Evolutionary conservation across 2,797 vertebrate species (phyloP).

Genomic region (Dallia pectoralis): DNA sequence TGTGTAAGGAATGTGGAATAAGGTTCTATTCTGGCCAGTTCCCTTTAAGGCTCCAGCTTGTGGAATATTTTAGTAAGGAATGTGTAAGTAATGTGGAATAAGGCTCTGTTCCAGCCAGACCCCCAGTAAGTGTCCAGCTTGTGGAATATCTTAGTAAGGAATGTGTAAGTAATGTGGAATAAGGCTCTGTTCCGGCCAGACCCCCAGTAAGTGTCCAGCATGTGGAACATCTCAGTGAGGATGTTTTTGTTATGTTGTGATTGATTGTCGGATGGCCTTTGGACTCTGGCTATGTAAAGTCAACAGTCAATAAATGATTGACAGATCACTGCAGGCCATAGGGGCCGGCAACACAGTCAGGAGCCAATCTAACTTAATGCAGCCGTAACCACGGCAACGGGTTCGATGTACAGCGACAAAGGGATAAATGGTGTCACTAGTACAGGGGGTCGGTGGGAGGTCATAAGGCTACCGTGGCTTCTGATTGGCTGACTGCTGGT

Average conservation of each 20-base stretch:
- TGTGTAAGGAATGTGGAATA: no score
- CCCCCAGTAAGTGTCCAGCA: not conserved
- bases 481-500: not conserved
- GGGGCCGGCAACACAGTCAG: not conserved
- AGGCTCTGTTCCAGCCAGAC: not conserved
- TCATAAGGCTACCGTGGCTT: not conserved
- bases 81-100: not conserved
- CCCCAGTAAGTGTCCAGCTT: not conserved
- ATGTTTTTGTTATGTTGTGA: conserved; percentile 22
- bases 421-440: not conserved
- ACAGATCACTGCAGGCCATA: conserved; percentile 24
- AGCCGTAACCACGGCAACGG: not conserved
- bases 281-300: conserved; percentile 44
- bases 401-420: not conserved
- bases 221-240: conserved; percentile 15
- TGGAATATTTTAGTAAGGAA: conserved; percentile 16
- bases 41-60: not conserved
- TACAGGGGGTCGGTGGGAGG: not conserved
- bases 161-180: no score
- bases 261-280: conserved; percentile 43
- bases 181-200: no score
- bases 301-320: conserved; percentile 40
- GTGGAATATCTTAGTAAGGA: conserved; percentile 26
- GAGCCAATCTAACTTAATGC: not conserved
- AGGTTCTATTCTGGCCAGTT: no score